phyloP scores from a whole-genome alignment of 2,113 vertebrate species.

The Acanthisitta chloris region DNA sequence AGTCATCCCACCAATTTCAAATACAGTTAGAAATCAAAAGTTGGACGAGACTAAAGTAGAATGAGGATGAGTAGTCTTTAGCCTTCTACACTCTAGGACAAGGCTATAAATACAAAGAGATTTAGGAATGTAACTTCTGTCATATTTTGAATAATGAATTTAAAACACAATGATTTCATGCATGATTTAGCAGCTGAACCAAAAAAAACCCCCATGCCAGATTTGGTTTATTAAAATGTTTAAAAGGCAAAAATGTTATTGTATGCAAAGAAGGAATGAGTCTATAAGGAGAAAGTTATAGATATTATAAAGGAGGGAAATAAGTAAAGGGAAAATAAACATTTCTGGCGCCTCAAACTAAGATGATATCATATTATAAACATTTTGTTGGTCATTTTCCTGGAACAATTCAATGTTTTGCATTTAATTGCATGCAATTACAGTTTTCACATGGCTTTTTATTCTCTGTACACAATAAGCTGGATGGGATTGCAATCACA shows the following conservation, averaged over 20 bases:
- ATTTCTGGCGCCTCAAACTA: neutral
- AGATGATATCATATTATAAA: neutral
- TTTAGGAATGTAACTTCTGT: neutral
- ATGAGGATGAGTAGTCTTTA: neutral
- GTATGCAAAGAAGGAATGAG: neutral
- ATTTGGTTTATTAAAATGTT: neutral
- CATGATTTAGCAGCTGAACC: neutral
- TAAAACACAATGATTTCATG: neutral
- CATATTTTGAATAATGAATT: neutral
- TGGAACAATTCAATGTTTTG: neutral
- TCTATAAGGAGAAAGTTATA: neutral
- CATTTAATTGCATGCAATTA: neutral
- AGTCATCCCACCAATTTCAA: constrained; percentile 10
- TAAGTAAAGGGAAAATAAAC: neutral
- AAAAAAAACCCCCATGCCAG: neutral
- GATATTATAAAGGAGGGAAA: neutral
- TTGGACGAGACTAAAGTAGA: neutral
- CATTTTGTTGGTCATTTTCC: neutral
- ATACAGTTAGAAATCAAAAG: neutral
- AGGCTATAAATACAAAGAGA: neutral
- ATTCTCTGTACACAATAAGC: neutral
- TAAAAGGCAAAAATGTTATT: neutral
- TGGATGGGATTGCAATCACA: neutral
- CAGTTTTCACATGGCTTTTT: neutral
- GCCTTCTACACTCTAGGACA: neutral